These are phyloP conservation scores for Tenthredo mesomela DNA, from an alignment of 2,888 invertebrate species.

Conservation along the genomic window DNA sequence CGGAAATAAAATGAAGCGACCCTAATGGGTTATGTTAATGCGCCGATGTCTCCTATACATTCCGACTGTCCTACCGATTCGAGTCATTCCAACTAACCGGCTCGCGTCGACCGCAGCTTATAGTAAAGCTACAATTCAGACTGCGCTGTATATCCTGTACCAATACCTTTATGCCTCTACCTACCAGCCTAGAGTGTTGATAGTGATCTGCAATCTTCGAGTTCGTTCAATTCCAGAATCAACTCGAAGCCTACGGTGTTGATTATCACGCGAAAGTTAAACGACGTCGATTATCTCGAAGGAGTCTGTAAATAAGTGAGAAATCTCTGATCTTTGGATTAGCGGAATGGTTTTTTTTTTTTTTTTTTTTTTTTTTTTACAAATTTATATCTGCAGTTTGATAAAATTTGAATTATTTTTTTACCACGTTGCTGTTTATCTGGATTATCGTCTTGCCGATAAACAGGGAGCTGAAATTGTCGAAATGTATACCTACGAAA, in stretches of 20 bases:
- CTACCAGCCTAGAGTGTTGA: not conserved
- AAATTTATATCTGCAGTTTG: not conserved
- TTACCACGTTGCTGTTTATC: too few species aligned
- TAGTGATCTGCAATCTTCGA: conserved; percentile 43
- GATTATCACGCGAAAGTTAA: conserved; percentile 42
- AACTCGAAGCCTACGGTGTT: conserved; percentile 18
- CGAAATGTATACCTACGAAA: too few species aligned
- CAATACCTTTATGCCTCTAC: not conserved
- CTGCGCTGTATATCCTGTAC: not conserved
- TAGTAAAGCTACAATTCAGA: not conserved
- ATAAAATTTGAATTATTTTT: not conserved
- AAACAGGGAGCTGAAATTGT: too few species aligned
- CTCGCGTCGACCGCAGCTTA: conserved; percentile 32
- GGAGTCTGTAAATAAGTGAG: conserved; percentile 20
- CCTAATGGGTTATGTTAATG: conserved; percentile 56
- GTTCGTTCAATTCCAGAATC: conserved; percentile 2
- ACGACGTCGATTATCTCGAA: conserved; percentile 35
- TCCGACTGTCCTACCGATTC: conserved; percentile 51
- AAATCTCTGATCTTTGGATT: not conserved
- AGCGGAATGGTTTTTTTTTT: not conserved
- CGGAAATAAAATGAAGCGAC: conserved; percentile 54
- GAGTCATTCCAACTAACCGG: conserved; percentile 47
- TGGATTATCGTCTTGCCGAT: too few species aligned
- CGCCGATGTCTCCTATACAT: conserved; percentile 51
- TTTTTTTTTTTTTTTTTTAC: not conserved